Evolutionary conservation across 2,797 vertebrate species (phyloP).

Genomic region (Paratrypauchen microcephalus): DNA sequence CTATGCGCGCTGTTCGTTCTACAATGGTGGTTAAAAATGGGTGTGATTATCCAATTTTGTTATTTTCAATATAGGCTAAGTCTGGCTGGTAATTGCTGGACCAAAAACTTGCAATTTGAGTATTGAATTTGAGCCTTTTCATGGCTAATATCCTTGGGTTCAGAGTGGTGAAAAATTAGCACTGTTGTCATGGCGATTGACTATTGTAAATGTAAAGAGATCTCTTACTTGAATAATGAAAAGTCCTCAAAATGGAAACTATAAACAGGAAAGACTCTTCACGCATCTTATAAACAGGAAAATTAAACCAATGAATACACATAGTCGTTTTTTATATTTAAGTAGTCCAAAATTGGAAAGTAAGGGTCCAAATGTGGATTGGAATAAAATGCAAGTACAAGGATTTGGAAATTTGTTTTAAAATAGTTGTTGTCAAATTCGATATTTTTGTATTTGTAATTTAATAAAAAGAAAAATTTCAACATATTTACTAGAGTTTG

Average conservation of each 20-base stretch:
- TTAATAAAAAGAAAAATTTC: not conserved
- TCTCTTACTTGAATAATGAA: too few relatives aligned
- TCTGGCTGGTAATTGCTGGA: not conserved
- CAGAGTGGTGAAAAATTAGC: too few relatives aligned
- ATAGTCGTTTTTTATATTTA: not conserved
- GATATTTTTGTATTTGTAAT: too few relatives aligned
- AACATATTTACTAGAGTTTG: not conserved
- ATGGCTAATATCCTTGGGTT: not conserved
- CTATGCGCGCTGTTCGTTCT: too few relatives aligned
- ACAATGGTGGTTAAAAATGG: not conserved
- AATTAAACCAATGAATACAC: too few relatives aligned
- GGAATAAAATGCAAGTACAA: not conserved
- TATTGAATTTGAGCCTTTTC: slow-evolving; percentile 23
- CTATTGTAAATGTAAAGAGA: too few relatives aligned
- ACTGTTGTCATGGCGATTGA: too few relatives aligned
- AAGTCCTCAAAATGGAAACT: too few relatives aligned
- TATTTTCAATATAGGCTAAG: too few relatives aligned
- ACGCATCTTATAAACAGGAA: too few relatives aligned
- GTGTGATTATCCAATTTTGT: too few relatives aligned
- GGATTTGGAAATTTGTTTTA: not conserved
- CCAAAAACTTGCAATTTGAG: not conserved
- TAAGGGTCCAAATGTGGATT: not conserved
- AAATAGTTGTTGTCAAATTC: not conserved
- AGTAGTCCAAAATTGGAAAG: not conserved
- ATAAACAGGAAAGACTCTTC: too few relatives aligned